A percentile compares a stretch with the other conserved stretches of the same genome.
Evolutionary conservation across 2,888 invertebrate species (phyloP).

Genomic region (Anoncus sp.): DNA sequence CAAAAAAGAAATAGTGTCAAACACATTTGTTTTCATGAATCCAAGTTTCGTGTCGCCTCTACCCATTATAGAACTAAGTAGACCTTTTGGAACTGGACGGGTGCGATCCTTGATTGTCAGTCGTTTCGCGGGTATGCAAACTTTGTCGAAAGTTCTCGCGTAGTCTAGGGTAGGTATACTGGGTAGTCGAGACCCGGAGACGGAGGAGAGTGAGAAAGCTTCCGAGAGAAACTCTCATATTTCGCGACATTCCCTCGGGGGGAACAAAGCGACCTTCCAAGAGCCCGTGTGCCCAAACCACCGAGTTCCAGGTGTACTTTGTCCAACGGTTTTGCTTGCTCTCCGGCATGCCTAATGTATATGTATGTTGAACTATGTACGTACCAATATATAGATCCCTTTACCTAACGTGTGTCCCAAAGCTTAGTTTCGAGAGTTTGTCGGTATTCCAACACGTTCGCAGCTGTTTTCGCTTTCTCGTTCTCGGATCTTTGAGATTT

Average conservation of each 20-base stretch:
- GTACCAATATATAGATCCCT: constrained; percentile 11
- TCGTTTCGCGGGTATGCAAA: constrained; percentile 68
- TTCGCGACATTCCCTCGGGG: constrained; percentile 68
- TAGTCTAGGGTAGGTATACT: constrained; percentile 33
- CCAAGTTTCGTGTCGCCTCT: constrained; percentile 32
- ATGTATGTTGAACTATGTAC: constrained; percentile 51
- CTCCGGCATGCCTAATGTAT: constrained; percentile 46
- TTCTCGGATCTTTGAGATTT: constrained; percentile 25
- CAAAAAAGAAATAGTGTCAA: constrained; percentile 15
- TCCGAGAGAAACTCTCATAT: constrained; percentile 70
- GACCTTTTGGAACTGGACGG: constrained; percentile 48
- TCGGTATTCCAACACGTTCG: constrained; percentile 8
- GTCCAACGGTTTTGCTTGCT: constrained; percentile 49
- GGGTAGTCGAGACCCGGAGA: constrained; percentile 33
- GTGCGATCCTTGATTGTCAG: constrained; percentile 70
- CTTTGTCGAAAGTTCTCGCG: constrained; percentile 65
- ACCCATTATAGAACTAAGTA: constrained; percentile 30
- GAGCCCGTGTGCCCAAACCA: constrained; percentile 34
- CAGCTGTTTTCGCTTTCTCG: not conserved
- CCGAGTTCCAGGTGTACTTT: constrained; percentile 61
- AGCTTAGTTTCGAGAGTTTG: constrained; percentile 48
- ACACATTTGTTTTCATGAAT: constrained; percentile 45
- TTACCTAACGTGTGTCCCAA: constrained; percentile 42
- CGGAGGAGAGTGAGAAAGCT: constrained; percentile 38
- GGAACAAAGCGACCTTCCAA: constrained; percentile 61